Evolutionary conservation across 2,888 invertebrate species (phyloP).

Genomic region (Spodoptera exigua): DNA sequence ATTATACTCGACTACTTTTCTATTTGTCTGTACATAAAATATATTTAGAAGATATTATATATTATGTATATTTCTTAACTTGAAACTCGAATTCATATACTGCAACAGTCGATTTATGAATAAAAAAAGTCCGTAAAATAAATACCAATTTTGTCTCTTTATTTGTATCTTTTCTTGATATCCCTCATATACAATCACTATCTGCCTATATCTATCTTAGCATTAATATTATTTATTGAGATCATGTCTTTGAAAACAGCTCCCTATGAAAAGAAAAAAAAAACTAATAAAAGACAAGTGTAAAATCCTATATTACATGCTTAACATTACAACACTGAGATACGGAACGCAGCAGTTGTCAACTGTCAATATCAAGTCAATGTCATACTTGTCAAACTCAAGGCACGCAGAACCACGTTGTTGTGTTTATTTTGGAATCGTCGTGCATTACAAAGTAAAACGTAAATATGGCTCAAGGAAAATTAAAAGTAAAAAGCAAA

Average conservation of each 20-base stretch:
- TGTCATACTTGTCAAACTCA: slow-evolving; percentile 4
- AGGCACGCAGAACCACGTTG: slow-evolving; percentile 34
- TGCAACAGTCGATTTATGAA: slow-evolving; percentile 88
- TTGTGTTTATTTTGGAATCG: slow-evolving; percentile 12
- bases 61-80: slow-evolving; percentile 89
- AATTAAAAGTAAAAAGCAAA: slow-evolving; percentile 91
- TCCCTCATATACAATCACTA: slow-evolving; percentile 18
- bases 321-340: neutral
- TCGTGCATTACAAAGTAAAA: slow-evolving; percentile 6
- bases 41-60: slow-evolving; percentile 89
- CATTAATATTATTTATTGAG: too few relatives aligned
- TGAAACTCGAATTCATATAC: slow-evolving; percentile 88
- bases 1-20: slow-evolving; percentile 89
- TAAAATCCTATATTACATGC: slow-evolving; percentile 4
- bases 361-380: slow-evolving; percentile 1
- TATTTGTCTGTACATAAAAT: slow-evolving; percentile 89
- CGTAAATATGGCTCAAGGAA: slow-evolving; percentile 91
- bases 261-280: too few relatives aligned
- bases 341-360: slow-evolving; percentile 20
- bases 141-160: slow-evolving; percentile 61
- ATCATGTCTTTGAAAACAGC: too few relatives aligned
- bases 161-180: slow-evolving; percentile 61
- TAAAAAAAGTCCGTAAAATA: slow-evolving; percentile 81
- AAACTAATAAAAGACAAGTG: neutral
- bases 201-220: too few relatives aligned